A percentile compares a stretch with the other conserved stretches of the same genome.
phyloP scores from a whole-genome alignment of 1,140 invertebrate species.

The Euwallacea fornicatus region DNA sequence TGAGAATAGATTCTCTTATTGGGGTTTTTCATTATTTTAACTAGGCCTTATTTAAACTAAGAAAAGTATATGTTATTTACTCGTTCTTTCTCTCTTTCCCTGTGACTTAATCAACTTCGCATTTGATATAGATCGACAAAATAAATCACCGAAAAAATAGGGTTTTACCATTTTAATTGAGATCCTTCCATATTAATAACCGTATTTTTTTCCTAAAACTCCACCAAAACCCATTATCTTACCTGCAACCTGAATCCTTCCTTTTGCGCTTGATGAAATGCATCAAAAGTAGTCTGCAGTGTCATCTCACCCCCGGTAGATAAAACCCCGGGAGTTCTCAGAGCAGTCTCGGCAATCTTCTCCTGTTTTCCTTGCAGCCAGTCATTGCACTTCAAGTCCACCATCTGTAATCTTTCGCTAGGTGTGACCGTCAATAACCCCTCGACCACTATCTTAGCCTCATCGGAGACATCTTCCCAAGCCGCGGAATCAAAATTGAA shows the following conservation, averaged over 20 bases:
- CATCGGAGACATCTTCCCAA: slow-evolving; percentile 72
- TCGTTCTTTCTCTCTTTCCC: too few species aligned
- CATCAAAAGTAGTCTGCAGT: slow-evolving; percentile 64
- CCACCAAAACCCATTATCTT: neutral
- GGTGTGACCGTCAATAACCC: slow-evolving; percentile 82
- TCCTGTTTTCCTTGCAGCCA: slow-evolving; percentile 63
- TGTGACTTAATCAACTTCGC: too few species aligned
- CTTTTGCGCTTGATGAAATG: slow-evolving; percentile 69
- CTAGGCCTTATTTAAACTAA: too few species aligned
- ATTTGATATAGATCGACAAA: too few species aligned
- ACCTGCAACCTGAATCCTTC: slow-evolving; percentile 66
- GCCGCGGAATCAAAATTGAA: slow-evolving; percentile 71
- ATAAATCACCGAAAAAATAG: too few species aligned
- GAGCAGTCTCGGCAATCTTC: slow-evolving; percentile 54
- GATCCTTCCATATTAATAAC: too few species aligned
- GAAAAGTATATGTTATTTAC: too few species aligned
- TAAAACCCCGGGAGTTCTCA: slow-evolving; percentile 64
- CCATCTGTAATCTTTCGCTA: slow-evolving; percentile 68
- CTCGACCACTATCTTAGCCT: slow-evolving; percentile 76
- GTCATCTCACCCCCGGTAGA: slow-evolving; percentile 52
- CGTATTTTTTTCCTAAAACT: too few species aligned
- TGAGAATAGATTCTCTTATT: too few species aligned
- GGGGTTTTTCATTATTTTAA: too few species aligned
- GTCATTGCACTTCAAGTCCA: slow-evolving; percentile 63
- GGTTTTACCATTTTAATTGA: too few species aligned